Percentiles rank a stretch among this genome's conserved stretches.
phyloP scores from a whole-genome alignment of 2,797 vertebrate species.

The Pygocentrus nattereri region DNA sequence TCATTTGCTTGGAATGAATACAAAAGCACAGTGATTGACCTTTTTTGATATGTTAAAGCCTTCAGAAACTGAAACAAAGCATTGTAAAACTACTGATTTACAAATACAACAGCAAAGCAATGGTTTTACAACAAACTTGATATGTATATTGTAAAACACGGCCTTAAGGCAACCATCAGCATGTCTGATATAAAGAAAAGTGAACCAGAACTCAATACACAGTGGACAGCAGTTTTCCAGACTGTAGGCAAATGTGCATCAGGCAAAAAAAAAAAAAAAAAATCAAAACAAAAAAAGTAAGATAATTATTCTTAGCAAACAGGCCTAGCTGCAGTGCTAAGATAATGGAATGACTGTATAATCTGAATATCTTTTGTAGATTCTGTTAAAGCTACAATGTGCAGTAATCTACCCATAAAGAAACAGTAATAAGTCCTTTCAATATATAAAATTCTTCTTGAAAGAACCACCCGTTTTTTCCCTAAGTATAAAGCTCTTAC shows the following conservation, averaged over 20 bases:
- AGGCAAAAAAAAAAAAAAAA: not conserved
- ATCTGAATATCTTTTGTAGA: not conserved
- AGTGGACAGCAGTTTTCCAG: constrained; percentile 25
- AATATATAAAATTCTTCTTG: not conserved
- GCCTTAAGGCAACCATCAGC: constrained; percentile 43
- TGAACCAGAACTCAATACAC: constrained; percentile 17
- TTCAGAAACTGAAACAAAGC: not conserved
- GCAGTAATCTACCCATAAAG: not conserved
- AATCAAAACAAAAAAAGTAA: not conserved
- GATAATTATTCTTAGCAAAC: not conserved
- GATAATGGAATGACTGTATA: not conserved
- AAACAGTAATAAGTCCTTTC: not conserved
- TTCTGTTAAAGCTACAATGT: constrained; percentile 5
- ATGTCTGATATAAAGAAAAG: not conserved
- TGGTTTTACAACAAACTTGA: not conserved
- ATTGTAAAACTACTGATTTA: not conserved
- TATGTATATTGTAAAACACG: not conserved
- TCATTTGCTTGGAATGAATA: constrained; percentile 60
- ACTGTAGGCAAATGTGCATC: constrained; percentile 16
- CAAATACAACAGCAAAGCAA: not conserved
- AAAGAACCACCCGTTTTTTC: not conserved
- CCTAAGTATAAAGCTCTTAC: not conserved
- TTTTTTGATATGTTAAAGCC: constrained; percentile 55
- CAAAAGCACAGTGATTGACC: constrained; percentile 80
- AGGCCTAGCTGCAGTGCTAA: too few relatives aligned